Evolutionary conservation across 2,888 invertebrate species (phyloP).

Genomic region (Agrochola lychnidis): DNA sequence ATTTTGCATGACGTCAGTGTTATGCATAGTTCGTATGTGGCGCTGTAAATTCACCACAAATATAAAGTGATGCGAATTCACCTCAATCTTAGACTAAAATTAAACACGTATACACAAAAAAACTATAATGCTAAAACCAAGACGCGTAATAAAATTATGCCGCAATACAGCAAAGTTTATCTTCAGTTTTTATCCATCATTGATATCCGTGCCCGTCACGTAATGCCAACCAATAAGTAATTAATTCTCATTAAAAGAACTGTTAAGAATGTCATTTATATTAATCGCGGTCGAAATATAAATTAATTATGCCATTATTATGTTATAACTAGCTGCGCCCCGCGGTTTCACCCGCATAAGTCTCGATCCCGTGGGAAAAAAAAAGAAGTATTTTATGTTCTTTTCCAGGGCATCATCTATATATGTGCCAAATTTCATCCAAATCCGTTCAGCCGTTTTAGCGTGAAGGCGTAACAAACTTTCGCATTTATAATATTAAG

Average conservation of each 20-base stretch:
- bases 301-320: conserved; percentile 3
- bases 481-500: too few species aligned
- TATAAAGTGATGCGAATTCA: neutral
- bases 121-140: conserved; percentile 9
- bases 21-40: too few species aligned
- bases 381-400: too few species aligned
- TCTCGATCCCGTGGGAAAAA: too few species aligned
- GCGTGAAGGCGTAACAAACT: too few species aligned
- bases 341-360: too few species aligned
- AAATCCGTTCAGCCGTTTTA: too few species aligned
- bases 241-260: conserved; percentile 19
- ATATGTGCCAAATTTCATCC: too few species aligned
- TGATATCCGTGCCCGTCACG: conserved; percentile 12
- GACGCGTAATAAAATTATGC: conserved; percentile 9
- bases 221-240: neutral
- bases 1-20: too few species aligned
- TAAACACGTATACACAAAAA: neutral
- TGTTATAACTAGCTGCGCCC: too few species aligned
- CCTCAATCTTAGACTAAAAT: neutral
- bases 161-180: conserved; percentile 5
- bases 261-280: conserved; percentile 7
- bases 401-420: too few species aligned
- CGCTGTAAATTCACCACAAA: too few species aligned
- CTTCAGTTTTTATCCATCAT: conserved; percentile 11
- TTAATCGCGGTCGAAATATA: conserved; percentile 3